These are phyloP conservation scores for Drosophila littoralis DNA, from an alignment of 1,140 invertebrate genomes.

Conservation along the genomic window DNA sequence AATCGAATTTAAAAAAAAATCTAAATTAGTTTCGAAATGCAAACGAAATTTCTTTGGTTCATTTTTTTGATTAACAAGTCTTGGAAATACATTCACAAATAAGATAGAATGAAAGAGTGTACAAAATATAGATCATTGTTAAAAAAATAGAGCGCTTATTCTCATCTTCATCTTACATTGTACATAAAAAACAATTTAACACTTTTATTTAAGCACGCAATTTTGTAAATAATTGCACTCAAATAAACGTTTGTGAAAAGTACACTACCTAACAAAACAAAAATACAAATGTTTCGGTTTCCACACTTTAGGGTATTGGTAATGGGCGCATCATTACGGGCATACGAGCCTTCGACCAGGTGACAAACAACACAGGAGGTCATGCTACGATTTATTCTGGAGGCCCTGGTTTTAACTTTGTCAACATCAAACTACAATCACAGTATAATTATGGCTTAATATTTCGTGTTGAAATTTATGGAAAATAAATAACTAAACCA, in stretches of 20 bases:
- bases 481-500: constrained; percentile 56
- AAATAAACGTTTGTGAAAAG: not conserved
- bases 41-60: no score
- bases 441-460: constrained; percentile 86
- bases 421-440: constrained; percentile 85
- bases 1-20: no score
- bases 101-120: not conserved
- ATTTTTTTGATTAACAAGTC: no score
- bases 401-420: constrained; percentile 84
- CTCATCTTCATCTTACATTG: not conserved
- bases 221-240: not conserved
- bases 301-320: constrained; percentile 64
- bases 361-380: constrained; percentile 86
- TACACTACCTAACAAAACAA: not conserved
- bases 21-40: no score
- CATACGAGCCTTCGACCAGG: constrained; percentile 85
- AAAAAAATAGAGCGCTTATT: no score
- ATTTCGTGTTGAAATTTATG: constrained; percentile 85
- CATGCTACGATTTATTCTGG: constrained; percentile 84
- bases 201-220: not conserved
- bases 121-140: not conserved
- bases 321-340: constrained; percentile 85
- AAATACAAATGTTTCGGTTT: constrained; percentile 33
- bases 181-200: constrained; percentile 3
- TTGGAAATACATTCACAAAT: no score